These are phyloP conservation scores for Galleria mellonella DNA, from an alignment of 1,140 invertebrate genomes.

Conservation along the genomic window DNA sequence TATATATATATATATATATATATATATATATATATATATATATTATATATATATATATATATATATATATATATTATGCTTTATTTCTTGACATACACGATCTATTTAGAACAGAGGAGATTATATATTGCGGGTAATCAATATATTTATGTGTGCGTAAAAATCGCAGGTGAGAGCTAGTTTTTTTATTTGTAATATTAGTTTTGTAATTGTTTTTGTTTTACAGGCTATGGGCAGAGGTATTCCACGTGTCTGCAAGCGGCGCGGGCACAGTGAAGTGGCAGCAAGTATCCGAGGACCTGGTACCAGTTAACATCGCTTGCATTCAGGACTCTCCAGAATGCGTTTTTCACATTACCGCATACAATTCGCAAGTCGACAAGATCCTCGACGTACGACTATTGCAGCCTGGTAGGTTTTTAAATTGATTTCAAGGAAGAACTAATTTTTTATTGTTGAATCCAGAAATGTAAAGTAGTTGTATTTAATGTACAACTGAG, in stretches of 20 bases:
- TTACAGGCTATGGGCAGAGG: constrained; percentile 95
- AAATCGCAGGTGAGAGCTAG: no score
- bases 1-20: no score
- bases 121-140: no score
- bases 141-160: no score
- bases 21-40: no score
- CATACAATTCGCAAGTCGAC: constrained; percentile 98
- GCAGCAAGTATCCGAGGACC: constrained; percentile 97
- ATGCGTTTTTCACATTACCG: constrained; percentile 98
- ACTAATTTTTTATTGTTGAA: background rate
- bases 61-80: no score
- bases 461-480: no score
- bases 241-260: constrained; percentile 95
- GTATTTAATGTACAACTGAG: no score
- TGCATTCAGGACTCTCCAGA: constrained; percentile 97
- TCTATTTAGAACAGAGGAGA: no score
- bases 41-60: no score
- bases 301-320: constrained; percentile 97
- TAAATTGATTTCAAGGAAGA: background rate
- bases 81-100: no score
- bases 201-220: background rate
- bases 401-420: constrained; percentile 91
- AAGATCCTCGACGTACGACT: constrained; percentile 98
- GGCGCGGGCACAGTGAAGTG: constrained; percentile 93
- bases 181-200: no score